Evolutionary conservation across 1,140 invertebrate genomes (phyloP), one percentile per base, ranked within the genome.

Genomic region (Drosophila grimshawi): DNA sequence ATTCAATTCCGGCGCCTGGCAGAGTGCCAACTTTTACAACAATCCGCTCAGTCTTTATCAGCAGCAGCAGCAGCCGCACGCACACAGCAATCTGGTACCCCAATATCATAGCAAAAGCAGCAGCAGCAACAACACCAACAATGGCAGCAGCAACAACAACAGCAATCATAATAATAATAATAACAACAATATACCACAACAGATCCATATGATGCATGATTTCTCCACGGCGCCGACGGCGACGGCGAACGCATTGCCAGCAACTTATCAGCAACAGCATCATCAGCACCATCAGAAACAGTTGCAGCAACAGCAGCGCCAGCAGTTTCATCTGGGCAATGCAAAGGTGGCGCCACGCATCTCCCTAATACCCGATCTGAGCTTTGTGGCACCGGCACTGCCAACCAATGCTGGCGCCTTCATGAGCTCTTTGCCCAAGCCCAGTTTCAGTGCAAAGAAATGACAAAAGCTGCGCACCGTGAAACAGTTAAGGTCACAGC

Each of bases 331-430:
- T 43, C 62, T 90, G 8, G 85, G 90, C 52, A 80, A 78, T 59
- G 82, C 90, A 19, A 92, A 88, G 61, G 82, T 86, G 37, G 89
- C 92, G n/a, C 91, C 93, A 5, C 93, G 90, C 77, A 93, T 93
- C 70, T 92, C 92, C 3, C 72, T 93, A 3, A 88, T 93, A 56
- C 93, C 93, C 6, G 93, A 93, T 81, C 76, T 93, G 60, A 93
- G 93, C 66, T 93, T 93, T 81, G 88, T 93, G 51, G 92, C 93
- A 8, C 93, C 93, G 3, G 85, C 88, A 0, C 30, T 91, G 67
- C 83, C 90, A 46, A 76, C 78, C 2, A 92, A 92, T 69, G 82
- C 88, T 10, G 85, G 85, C 11, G 80, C 88, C 10, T 92, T 92
- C 19, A 86, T 92, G 72, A 91, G 78, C 37, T 71, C 88, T 33